Percentiles rank a stretch among this genome's conserved stretches.
These are phyloP conservation scores for Rhagoletis zephyria DNA, from an alignment of 1,140 invertebrate genomes.

Conservation along the genomic window DNA sequence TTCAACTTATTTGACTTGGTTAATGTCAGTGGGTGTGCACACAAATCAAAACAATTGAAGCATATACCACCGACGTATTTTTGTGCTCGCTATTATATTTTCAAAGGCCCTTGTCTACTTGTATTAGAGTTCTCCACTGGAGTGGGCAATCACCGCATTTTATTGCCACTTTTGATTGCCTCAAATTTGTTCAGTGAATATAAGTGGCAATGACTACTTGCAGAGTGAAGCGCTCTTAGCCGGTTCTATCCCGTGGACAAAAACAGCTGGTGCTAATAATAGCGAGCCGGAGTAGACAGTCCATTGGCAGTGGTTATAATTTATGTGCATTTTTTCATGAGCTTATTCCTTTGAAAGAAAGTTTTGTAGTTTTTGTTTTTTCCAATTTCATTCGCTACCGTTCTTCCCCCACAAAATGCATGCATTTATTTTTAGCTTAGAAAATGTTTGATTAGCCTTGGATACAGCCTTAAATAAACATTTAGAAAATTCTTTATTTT, in stretches of 20 bases:
- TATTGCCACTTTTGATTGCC: slow-evolving; percentile 16
- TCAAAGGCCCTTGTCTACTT: neutral
- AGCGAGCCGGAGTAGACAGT: neutral
- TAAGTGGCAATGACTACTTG: neutral
- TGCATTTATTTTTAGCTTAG: neutral
- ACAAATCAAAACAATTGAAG: slow-evolving; percentile 33
- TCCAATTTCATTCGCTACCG: neutral
- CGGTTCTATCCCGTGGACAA: neutral
- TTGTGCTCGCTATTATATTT: neutral
- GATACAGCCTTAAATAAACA: no score
- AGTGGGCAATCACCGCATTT: neutral
- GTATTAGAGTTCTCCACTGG: neutral
- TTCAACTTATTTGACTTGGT: slow-evolving; percentile 16
- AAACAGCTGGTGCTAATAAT: slow-evolving; percentile 19
- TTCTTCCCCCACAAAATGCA: neutral
- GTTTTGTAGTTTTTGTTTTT: neutral
- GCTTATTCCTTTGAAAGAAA: neutral
- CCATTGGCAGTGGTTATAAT: slow-evolving; percentile 12
- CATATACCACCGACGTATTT: neutral
- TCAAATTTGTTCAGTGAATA: neutral
- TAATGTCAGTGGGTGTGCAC: slow-evolving; percentile 12
- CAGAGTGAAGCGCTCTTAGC: neutral
- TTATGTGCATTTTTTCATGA: slow-evolving; percentile 1
- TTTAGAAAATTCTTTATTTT: no score
- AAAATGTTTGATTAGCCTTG: neutral